A percentile compares a stretch with the other conserved stretches of the same genome.
These are phyloP conservation scores for Clavelina lepadiformis DNA, from an alignment of 23 tunicate genomes.

Conservation along the genomic window DNA sequence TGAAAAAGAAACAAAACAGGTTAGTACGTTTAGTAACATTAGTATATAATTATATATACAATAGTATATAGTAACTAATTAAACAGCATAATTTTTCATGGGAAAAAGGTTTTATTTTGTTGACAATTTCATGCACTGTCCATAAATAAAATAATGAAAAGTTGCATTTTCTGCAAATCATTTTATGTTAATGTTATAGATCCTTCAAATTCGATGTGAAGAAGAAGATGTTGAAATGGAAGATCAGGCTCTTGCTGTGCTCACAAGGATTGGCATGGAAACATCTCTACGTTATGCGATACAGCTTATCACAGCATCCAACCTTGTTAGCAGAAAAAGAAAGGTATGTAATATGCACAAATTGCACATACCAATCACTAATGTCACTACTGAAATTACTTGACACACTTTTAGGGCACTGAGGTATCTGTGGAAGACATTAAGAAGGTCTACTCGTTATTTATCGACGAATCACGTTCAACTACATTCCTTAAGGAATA, in stretches of 20 bases:
- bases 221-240: constrained; percentile 99
- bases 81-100: too few species aligned
- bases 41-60: too few species aligned
- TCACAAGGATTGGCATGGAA: constrained; percentile 88
- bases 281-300: constrained; percentile 96
- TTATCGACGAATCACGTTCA: constrained; percentile 92
- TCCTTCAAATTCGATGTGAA: constrained; percentile 74
- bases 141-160: too few species aligned
- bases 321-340: constrained; percentile 63
- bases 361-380: neutral
- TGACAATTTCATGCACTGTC: too few species aligned
- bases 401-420: constrained; percentile 36
- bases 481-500: constrained; percentile 94
- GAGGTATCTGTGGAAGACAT: constrained; percentile 91
- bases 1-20: constrained; percentile 87
- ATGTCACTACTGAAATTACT: neutral
- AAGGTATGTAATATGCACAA: constrained; percentile 47
- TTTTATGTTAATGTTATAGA: too few species aligned
- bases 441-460: constrained; percentile 77
- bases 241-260: constrained; percentile 77
- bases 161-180: too few species aligned
- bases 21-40: neutral
- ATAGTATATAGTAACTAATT: too few species aligned
- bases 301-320: constrained; percentile 91
- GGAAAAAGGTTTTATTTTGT: too few species aligned